Base-by-base conservation (phyloP, 2,888 invertebrate species). In the Sympetrum striolatum region DNA sequence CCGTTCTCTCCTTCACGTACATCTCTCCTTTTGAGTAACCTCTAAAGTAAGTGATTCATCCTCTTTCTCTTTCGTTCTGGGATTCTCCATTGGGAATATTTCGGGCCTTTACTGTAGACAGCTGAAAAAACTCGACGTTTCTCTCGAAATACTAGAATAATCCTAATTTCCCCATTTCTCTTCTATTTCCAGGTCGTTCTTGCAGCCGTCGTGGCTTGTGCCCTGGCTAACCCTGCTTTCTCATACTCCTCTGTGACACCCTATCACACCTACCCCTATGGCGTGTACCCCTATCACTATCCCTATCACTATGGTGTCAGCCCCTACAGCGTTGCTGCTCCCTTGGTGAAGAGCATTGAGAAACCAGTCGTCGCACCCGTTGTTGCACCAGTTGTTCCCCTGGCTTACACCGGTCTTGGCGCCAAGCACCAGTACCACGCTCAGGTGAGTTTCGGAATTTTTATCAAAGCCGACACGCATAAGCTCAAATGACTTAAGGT, bases 381-480 rank as follows among this genome's bases (percentile, higher is more conserved):
- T 79, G 48, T 48, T 15, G 91, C 91, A 44, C 90, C 91, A 73
- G 90, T 91, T 37, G 81, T 53, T 25, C 53, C 81, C 53, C n/a
- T 86, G 22, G 60, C 86, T n/a, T 86, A 86, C 37, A 37, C 86
- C 64, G 86, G 86, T 22, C 64, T 86, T n/a, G 91, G 80, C 18
- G 44, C 90, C 80, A 91, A 91, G 91, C 91, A 91, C 64, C 92
- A 92, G 91, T 92, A 92, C 91, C 92, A 92, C 90, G 92, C 92
- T 90, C 92, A 92, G 86, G 86, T 86, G n/a, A 86, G 86, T 64
- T 58, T 8, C 31, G 0, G n/a, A 86, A n/a, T 35, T n/a, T 44
- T 8, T 22, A 80, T 14, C 39, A 2, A 80, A 5, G 5, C 10
- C 39, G 4, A 37, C 22, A 4, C 8, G 0, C 22, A 37, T n/a